These are phyloP conservation scores for Matsumyia berberina DNA, from an alignment of 2,888 invertebrate species.

Conservation along the genomic window DNA sequence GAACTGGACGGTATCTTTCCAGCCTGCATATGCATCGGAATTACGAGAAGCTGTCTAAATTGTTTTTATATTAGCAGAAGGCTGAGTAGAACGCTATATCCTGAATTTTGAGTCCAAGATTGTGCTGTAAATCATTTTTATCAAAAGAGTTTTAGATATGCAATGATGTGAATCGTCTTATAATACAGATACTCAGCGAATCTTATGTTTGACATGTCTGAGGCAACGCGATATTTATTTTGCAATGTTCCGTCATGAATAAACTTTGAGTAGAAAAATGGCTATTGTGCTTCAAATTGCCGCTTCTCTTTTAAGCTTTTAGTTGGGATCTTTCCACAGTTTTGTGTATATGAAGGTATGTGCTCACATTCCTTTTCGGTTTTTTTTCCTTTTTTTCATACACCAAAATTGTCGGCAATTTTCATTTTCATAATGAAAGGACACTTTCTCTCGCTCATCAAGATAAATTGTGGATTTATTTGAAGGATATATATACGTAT, in stretches of 20 bases:
- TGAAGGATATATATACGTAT: constrained; percentile 56
- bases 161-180: background rate
- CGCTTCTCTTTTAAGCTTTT: constrained; percentile 20
- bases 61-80: constrained; percentile 8
- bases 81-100: background rate
- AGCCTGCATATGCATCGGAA: constrained; percentile 19
- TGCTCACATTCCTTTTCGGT: constrained; percentile 2
- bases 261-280: background rate
- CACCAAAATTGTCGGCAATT: constrained; percentile 45
- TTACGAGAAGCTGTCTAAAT: background rate
- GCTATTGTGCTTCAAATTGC: constrained; percentile 23
- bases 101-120: background rate
- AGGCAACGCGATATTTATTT: background rate
- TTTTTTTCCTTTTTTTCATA: constrained; percentile 5
- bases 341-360: background rate
- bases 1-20: background rate
- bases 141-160: background rate
- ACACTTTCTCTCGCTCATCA: constrained; percentile 52
- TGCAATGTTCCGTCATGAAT: background rate
- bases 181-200: constrained; percentile 1
- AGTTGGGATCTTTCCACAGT: constrained; percentile 18
- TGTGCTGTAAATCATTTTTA: constrained; percentile 8
- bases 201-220: background rate
- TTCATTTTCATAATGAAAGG: constrained; percentile 50
- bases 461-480: constrained; percentile 69